Percentiles rank a stretch among this genome's conserved stretches.
These are phyloP conservation scores for Poeciliopsis prolifica DNA, from an alignment of 2,113 vertebrate species.

Conservation along the genomic window DNA sequence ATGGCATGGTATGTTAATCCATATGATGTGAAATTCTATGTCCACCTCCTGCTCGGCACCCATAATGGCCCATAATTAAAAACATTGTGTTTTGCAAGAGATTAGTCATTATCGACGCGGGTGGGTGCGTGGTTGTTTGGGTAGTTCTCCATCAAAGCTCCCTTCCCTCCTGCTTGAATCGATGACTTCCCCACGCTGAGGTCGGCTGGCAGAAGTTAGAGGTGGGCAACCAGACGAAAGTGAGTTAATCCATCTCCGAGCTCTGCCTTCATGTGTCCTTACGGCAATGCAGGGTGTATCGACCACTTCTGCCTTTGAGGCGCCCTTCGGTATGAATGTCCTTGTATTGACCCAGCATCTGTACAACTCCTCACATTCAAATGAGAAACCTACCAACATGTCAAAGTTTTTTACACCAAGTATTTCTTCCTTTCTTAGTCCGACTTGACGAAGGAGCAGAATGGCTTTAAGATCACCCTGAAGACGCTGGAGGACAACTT, in stretches of 20 bases:
- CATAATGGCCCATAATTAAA: slow-evolving; percentile 5
- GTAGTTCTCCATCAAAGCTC: slow-evolving; percentile 43
- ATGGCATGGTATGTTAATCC: slow-evolving; percentile 16
- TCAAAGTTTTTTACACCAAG: slow-evolving; percentile 4
- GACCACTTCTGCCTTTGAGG: slow-evolving; percentile 65
- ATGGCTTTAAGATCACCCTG: slow-evolving; percentile 96
- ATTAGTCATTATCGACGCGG: slow-evolving; percentile 3
- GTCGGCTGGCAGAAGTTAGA: slow-evolving; percentile 49
- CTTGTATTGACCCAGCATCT: slow-evolving; percentile 39
- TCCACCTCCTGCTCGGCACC: not conserved
- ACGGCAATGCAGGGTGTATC: slow-evolving; percentile 60
- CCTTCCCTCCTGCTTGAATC: slow-evolving; percentile 12
- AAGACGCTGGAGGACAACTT: slow-evolving; percentile 93
- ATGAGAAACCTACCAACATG: not conserved
- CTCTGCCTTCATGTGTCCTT: slow-evolving; percentile 41
- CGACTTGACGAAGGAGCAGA: slow-evolving; percentile 93
- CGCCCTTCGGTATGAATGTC: slow-evolving; percentile 49
- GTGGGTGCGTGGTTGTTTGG: slow-evolving; percentile 28
- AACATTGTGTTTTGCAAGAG: slow-evolving; percentile 7
- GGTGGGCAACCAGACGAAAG: slow-evolving; percentile 51
- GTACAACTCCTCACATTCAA: slow-evolving; percentile 23
- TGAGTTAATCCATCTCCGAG: slow-evolving; percentile 61
- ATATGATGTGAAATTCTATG: not conserved
- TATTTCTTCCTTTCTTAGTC: slow-evolving; percentile 78
- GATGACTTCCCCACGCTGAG: slow-evolving; percentile 12